Base-by-base conservation (phyloP, 1,140 invertebrate species). In the Hycleus phaleratus region DNA sequence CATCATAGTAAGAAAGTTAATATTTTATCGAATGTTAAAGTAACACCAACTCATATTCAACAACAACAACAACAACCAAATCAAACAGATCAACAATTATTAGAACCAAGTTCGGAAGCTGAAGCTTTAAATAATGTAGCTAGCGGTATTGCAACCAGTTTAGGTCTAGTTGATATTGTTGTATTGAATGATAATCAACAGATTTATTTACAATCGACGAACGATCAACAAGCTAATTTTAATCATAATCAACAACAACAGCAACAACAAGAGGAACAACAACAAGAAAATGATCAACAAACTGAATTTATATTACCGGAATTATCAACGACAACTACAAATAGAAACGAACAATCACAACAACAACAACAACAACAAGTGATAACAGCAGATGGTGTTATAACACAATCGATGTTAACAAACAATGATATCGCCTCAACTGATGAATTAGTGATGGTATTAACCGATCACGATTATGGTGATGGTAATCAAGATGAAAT, bases 61-160 rank as follows among this genome's bases (percentile, higher is more conserved):
- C 26, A 42, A 6, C 50, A 47, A 9, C 38, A 12, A 32, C 25
- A 3, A 38, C 26, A 26, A 26, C 32, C 6, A 5, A 9, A 42
- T 10, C 60, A 59, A 18, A 40, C 60, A 40, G 2, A 18, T 18
- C 10, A 54, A 10, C 51, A 64, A 2, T 46, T 71, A 3, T 47
- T 75, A 10, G 74, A 77, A 51, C 77, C 75, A 3, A 79, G 75
- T 26, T 77, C 77, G 0, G 77, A 81, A 68, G 77, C 77, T 0
- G 80, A 82, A 68, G 75, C 78, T n/a, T 65, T 82, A 12, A 78
- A 72, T 46, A 78, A 78, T 56, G 78, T 82, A 0, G 77, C 78
- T 0, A 78, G 74, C 50, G 78, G 78, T 2, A 81, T 83, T 48
- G 79, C 80, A 0, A 74, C 79, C 0, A 82, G 80, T 26, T 70